Evolutionary conservation across 2,888 invertebrate species (phyloP), one percentile per base, ranked within the genome.

Genomic region (Abscondita cerata): DNA sequence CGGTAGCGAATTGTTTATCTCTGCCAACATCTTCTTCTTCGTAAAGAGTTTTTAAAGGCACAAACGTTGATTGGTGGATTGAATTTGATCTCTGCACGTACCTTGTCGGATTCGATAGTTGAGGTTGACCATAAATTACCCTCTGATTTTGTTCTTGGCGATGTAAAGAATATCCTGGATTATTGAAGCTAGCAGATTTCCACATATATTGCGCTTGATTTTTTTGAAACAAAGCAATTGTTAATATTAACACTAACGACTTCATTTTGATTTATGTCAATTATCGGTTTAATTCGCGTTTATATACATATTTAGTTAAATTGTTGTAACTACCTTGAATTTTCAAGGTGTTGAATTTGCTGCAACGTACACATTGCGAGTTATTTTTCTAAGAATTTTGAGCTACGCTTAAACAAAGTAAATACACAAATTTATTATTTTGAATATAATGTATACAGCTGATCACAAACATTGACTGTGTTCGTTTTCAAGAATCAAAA

Each of bases 1-100:
- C 19, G 8, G 44, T 33, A 16, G 44, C 25, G 19, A 40, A 33
- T 1, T 33, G 2, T 1, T 20, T 41, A 18, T 19, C 31, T 20
- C 55, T 44, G 12, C 34, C 36, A 0, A 33, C 25, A 3, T 62
- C 62, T n/a, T 46, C 40, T 20, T 57, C 62, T 15, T 56, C 51
- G 1, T 40, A 38, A 1, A 60, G n/a, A 1, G 25, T 50, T 54
- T 54, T 25, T 12, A 60, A 41, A 2, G 54, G 59, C 16, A 44
- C 44, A 9, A 44, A 44, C n/a, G n/a, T 44, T 8, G 44, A 9
- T 16, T 19, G 44, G 4, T 25, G 2, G 25, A 25, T 25, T 2
- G 4, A 4, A 6, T 25, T 25, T 2, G 25, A 4, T 25, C 25
- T 25, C 6, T 25, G 25, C 25, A 25, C 25, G 25, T 25, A 25